These are phyloP conservation scores for Bathynomus jamesi DNA, from an alignment of 1,140 invertebrate species.

Conservation along the genomic window DNA sequence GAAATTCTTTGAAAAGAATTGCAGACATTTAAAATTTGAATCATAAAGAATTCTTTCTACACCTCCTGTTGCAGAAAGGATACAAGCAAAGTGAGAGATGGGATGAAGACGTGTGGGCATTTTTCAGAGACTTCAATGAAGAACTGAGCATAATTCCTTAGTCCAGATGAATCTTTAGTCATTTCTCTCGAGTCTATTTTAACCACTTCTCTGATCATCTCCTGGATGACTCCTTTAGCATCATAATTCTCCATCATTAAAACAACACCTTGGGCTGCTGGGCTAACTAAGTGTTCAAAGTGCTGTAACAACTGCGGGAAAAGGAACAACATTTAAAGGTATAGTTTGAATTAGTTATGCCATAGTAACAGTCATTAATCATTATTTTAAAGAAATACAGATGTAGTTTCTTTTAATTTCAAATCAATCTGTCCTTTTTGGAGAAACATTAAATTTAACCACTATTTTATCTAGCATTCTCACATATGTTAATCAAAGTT, in stretches of 20 bases:
- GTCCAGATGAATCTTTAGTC: slow-evolving; percentile 50
- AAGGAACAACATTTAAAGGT: slow-evolving; percentile 15
- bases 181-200: slow-evolving; percentile 50
- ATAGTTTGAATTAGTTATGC: not conserved
- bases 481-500: too few species aligned
- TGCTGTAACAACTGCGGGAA: slow-evolving; percentile 59
- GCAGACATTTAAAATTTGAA: not conserved
- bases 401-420: too few species aligned
- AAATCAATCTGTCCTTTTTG: too few species aligned
- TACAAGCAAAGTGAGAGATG: slow-evolving; percentile 47
- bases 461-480: too few species aligned
- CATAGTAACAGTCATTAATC: slow-evolving; percentile 1
- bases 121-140: slow-evolving; percentile 59
- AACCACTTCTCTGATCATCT: slow-evolving; percentile 64
- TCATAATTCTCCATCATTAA: slow-evolving; percentile 56
- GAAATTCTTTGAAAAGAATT: too few species aligned
- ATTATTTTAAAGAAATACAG: too few species aligned
- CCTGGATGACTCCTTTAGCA: slow-evolving; percentile 56
- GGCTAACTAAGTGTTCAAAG: slow-evolving; percentile 58
- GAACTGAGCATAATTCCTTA: slow-evolving; percentile 57
- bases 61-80: slow-evolving; percentile 54
- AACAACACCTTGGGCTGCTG: slow-evolving; percentile 59
- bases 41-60: slow-evolving; percentile 12
- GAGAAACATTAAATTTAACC: too few species aligned
- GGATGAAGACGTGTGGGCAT: slow-evolving; percentile 56